Percentiles rank a stretch among this genome's conserved stretches.
phyloP scores from a whole-genome alignment of 2,797 vertebrate genomes.

The Loriculus beryllinus region DNA sequence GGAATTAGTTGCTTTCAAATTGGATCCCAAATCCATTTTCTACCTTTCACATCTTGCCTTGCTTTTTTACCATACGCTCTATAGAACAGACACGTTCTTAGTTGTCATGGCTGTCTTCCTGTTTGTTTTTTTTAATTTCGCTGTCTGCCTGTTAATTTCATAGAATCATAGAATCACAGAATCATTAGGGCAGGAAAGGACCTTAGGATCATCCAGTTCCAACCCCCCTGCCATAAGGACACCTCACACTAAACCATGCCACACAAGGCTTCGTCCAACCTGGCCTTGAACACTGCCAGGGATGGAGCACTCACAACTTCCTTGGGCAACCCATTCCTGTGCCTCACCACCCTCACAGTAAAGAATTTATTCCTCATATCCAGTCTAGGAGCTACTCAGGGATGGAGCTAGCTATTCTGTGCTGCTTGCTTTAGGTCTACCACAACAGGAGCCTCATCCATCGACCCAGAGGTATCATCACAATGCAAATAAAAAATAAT shows the following conservation, averaged over 20 bases:
- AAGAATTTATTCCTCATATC: too few species aligned
- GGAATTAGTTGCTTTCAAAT: not conserved
- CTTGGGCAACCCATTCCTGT: too few species aligned
- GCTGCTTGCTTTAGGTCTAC: not conserved
- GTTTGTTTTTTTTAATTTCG: not conserved
- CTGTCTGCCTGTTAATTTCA: not conserved
- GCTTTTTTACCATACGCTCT: not conserved
- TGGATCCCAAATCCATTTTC: not conserved
- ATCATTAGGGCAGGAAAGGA: too few species aligned
- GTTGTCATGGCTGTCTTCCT: not conserved
- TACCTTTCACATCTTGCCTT: not conserved
- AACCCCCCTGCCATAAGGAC: too few species aligned
- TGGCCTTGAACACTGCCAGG: too few species aligned
- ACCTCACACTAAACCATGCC: too few species aligned
- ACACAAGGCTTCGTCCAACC: too few species aligned
- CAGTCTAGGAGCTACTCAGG: not conserved
- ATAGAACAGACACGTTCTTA: not conserved
- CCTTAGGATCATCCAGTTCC: too few species aligned
- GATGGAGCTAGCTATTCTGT: not conserved
- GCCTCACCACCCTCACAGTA: too few species aligned
- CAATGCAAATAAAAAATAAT: not conserved
- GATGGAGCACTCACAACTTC: too few species aligned
- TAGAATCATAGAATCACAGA: not conserved
- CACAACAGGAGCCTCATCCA: not conserved
- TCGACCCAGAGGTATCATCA: not conserved